Evolutionary conservation across 2,888 invertebrate genomes (phyloP).

Genomic region (Lasioglossum oenotherae): DNA sequence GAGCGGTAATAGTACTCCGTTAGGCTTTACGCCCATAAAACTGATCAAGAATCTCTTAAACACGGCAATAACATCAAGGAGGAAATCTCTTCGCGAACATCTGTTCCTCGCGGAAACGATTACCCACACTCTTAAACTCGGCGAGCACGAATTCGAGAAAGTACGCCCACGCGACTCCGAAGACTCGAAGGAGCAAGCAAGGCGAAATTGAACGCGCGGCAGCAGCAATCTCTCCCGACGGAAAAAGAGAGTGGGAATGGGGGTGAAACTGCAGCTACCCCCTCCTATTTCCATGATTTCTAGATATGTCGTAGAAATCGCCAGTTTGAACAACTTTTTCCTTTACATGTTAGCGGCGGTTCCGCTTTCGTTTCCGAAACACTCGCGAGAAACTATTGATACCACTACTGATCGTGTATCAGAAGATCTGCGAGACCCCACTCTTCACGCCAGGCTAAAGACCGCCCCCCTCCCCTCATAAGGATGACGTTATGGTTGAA

Average conservation of each 20-base stretch:
- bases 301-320: not conserved
- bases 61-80: not conserved
- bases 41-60: not conserved
- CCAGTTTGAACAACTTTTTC: not conserved
- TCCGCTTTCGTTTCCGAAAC: not conserved
- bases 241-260: slow-evolving; percentile 6
- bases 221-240: not conserved
- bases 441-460: no score
- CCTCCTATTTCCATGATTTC: not conserved
- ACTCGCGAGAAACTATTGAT: not conserved
- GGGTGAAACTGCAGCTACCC: not conserved
- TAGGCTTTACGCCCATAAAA: not conserved
- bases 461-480: no score
- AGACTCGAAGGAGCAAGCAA: slow-evolving; percentile 5
- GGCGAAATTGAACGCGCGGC: not conserved
- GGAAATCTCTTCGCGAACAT: not conserved
- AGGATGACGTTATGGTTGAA: no score
- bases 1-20: not conserved
- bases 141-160: slow-evolving; percentile 30
- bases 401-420: no score
- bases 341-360: not conserved
- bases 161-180: slow-evolving; percentile 33
- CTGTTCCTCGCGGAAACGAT: not conserved
- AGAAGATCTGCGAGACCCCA: no score
- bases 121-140: not conserved